phyloP scores from a whole-genome alignment of 1,140 invertebrate genomes.

The Apis florea region DNA sequence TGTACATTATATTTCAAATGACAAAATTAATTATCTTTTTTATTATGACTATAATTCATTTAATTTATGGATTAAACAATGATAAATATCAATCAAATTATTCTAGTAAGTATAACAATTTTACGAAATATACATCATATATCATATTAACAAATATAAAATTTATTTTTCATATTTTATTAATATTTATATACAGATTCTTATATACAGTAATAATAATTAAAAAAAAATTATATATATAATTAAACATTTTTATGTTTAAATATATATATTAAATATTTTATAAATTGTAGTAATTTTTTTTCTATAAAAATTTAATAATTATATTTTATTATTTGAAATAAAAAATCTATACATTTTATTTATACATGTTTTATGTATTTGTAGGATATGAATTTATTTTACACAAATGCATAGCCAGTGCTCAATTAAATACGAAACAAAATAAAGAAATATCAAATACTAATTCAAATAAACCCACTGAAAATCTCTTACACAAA shows the following conservation, averaged over 20 bases:
- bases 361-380: constrained; percentile 10
- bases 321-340: neutral
- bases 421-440: constrained; percentile 68
- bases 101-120: constrained; percentile 57
- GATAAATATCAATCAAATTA: constrained; percentile 44
- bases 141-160: neutral
- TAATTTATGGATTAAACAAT: constrained; percentile 42
- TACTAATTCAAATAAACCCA: constrained; percentile 14
- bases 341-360: constrained; percentile 4
- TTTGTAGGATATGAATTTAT: constrained; percentile 69
- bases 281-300: neutral
- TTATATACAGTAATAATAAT: neutral
- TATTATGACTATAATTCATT: constrained; percentile 49
- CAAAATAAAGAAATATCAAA: constrained; percentile 43
- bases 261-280: neutral
- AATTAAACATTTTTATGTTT: neutral
- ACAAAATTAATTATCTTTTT: constrained; percentile 44
- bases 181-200: neutral
- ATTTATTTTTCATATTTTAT: neutral
- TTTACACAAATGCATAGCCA: constrained; percentile 71
- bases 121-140: neutral
- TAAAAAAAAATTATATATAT: neutral
- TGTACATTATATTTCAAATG: constrained; percentile 33
- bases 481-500: constrained; percentile 4
- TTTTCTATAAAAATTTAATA: neutral